Conservation (phyloP, 2,113 vertebrate species). For the Bolborhynchus lineola region DNA sequence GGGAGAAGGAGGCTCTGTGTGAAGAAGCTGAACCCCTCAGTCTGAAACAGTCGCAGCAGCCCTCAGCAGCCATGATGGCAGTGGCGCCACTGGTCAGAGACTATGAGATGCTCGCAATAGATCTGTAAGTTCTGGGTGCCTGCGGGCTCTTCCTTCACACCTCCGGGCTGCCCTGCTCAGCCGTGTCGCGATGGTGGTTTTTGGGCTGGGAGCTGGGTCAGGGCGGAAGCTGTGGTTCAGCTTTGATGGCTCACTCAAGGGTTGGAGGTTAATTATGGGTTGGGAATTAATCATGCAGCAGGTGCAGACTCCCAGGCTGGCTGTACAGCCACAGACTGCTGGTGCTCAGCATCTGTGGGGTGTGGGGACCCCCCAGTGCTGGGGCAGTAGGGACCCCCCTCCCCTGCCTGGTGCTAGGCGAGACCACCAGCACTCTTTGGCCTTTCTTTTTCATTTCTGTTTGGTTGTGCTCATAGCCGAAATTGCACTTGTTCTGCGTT, state of each 20-base stretch:
- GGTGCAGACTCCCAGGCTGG: not conserved
- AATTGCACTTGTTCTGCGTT: not conserved
- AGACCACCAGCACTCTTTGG: not conserved
- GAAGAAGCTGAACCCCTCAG: not conserved
- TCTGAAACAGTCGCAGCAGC: rapidly evolving
- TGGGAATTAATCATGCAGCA: not conserved
- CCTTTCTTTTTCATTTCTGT: not conserved
- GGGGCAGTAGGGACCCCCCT: not conserved
- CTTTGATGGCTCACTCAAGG: not conserved
- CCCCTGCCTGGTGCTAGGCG: rapidly evolving
- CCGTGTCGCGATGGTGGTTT: rapidly evolving
- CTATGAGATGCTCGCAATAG: not conserved
- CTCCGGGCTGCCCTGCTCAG: not conserved
- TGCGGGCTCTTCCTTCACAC: not conserved
- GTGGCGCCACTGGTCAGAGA: rapidly evolving
- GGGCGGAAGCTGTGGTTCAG: not conserved
- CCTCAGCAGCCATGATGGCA: rapidly evolving
- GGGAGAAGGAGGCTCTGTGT: not conserved
- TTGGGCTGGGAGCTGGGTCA: not conserved
- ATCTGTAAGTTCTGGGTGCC: not conserved
- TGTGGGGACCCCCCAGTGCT: not conserved
- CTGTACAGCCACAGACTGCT: not conserved
- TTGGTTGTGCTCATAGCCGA: not conserved
- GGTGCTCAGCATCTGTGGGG: not conserved
- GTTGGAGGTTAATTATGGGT: not conserved